phyloP scores from a whole-genome alignment of 2,113 vertebrate species.

The Sclerurus mexicanus region DNA sequence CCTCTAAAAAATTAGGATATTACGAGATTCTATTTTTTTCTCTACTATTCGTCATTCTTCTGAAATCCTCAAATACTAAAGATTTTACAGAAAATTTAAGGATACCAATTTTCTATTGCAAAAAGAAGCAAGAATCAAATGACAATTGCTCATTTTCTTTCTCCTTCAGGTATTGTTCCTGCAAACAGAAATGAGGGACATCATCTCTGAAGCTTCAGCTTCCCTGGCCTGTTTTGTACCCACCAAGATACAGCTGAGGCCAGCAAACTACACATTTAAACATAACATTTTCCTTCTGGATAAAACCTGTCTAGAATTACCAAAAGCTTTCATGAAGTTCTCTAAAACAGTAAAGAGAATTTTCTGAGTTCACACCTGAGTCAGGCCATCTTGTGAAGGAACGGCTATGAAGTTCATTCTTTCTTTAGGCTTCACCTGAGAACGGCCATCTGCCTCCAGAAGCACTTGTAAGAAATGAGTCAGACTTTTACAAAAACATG shows the following conservation, averaged over 20 bases:
- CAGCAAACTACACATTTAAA: background rate
- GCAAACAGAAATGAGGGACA: background rate
- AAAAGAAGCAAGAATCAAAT: background rate
- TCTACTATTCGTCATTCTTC: background rate
- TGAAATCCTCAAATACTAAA: background rate
- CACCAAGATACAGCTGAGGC: background rate
- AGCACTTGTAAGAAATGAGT: background rate
- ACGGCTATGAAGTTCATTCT: rapidly evolving
- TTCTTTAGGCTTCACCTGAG: background rate
- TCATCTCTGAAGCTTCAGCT: background rate
- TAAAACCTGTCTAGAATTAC: background rate
- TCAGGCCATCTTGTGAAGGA: background rate
- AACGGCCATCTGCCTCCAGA: background rate
- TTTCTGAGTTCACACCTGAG: background rate
- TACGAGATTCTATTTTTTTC: background rate
- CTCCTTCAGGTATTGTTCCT: background rate
- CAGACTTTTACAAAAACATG: background rate
- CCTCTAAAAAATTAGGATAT: background rate
- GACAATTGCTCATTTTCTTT: background rate
- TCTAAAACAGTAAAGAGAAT: background rate
- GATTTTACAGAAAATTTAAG: background rate
- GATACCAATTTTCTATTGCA: background rate
- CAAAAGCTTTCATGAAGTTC: background rate
- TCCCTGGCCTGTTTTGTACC: background rate
- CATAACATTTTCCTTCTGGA: background rate